A percentile compares a stretch with the other conserved stretches of the same genome.
phyloP scores from a whole-genome alignment of 2,888 invertebrate species.

The Limnephilus auricula region DNA sequence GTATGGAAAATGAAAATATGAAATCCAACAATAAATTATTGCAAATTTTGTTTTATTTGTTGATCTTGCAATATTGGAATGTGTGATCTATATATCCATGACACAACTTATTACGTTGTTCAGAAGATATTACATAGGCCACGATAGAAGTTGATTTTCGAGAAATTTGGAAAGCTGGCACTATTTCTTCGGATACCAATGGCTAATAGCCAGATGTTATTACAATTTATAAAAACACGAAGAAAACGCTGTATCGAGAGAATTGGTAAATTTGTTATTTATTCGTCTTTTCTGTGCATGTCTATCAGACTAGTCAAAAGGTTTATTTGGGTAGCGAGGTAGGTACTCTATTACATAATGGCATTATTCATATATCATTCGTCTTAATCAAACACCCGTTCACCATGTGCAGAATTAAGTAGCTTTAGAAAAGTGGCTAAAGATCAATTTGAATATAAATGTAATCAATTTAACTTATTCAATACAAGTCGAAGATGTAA shows the following conservation, averaged over 20 bases:
- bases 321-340: not conserved
- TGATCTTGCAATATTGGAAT: not conserved
- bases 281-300: not conserved
- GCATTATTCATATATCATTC: not conserved
- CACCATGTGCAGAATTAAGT: not conserved
- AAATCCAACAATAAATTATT: not conserved
- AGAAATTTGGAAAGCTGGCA: not conserved
- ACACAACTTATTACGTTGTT: not conserved
- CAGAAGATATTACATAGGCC: not conserved
- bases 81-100: not conserved
- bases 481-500: too few relatives aligned
- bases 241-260: not conserved
- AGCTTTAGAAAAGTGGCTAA: not conserved
- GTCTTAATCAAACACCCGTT: not conserved
- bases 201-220: not conserved
- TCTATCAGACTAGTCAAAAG: not conserved
- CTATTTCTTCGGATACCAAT: not conserved
- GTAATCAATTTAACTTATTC: too few relatives aligned
- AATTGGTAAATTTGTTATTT: not conserved
- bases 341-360: not conserved
- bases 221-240: not conserved
- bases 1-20: too few relatives aligned
- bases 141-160: not conserved
- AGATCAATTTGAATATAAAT: too few relatives aligned
- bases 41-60: not conserved